Conservation (phyloP, 1,140 invertebrate genomes). For the Nymphalis io region DNA sequence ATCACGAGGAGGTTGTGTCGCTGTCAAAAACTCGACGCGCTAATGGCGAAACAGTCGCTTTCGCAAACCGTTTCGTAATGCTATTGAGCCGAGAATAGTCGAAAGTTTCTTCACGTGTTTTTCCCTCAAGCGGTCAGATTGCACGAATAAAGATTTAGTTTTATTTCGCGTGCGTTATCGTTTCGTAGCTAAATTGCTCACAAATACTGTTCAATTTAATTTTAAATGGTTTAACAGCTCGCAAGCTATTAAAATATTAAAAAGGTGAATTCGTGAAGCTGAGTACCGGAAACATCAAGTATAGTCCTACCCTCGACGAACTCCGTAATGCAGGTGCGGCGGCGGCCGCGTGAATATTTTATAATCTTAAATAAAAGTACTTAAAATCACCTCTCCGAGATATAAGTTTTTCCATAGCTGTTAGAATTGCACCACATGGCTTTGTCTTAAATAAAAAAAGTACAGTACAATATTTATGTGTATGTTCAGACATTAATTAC, state of each 20-base stretch:
- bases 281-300: slow-evolving; percentile 25
- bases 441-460: not conserved
- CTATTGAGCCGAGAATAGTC: slow-evolving; percentile 59
- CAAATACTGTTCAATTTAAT: slow-evolving; percentile 4
- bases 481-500: not conserved
- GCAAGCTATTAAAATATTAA: slow-evolving; percentile 4
- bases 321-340: slow-evolving; percentile 19
- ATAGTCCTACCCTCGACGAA: slow-evolving; percentile 19
- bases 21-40: slow-evolving; percentile 47
- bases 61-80: slow-evolving; percentile 68
- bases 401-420: slow-evolving; percentile 4
- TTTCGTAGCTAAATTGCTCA: not conserved
- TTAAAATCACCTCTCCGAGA: slow-evolving; percentile 5
- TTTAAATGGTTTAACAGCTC: slow-evolving; percentile 5
- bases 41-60: slow-evolving; percentile 60
- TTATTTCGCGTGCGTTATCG: not conserved
- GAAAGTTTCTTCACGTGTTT: slow-evolving; percentile 64
- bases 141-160: not conserved
- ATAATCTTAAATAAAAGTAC: slow-evolving; percentile 21
- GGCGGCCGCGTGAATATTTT: slow-evolving; percentile 27
- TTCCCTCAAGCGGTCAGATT: slow-evolving; percentile 30
- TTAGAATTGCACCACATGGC: slow-evolving; percentile 3
- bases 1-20: slow-evolving; percentile 45
- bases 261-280: slow-evolving; percentile 14
- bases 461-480: not conserved